Conservation (phyloP, 2,797 vertebrate species). For the Anguilla marmorata region DNA sequence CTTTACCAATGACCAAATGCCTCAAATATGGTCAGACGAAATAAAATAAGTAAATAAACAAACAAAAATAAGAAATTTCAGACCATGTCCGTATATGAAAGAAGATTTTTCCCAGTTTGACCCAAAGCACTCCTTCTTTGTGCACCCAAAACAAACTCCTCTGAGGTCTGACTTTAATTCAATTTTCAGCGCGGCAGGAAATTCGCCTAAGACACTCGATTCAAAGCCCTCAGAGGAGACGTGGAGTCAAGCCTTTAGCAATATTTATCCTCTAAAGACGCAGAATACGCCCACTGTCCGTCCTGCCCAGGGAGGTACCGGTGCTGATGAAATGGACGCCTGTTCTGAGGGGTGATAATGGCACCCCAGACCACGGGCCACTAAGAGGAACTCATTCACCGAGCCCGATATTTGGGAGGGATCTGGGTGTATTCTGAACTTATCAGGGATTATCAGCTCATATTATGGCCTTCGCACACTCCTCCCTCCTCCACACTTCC, state of each 20-base stretch:
- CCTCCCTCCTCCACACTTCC: not conserved
- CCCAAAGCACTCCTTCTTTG: constrained; percentile 38
- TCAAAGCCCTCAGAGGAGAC: constrained; percentile 41
- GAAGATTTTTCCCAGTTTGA: constrained; percentile 21
- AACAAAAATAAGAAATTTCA: not conserved
- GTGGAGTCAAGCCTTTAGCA: constrained; percentile 75
- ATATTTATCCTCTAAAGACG: constrained; percentile 76
- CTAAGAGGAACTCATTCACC: constrained; percentile 61
- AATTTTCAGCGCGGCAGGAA: constrained; percentile 65
- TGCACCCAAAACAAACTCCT: constrained; percentile 48
- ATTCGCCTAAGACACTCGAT: constrained; percentile 62
- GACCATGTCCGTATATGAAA: not conserved
- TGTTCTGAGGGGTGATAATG: constrained; percentile 50
- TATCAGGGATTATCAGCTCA: constrained; percentile 61
- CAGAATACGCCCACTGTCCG: constrained; percentile 76
- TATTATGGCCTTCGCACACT: constrained; percentile 45
- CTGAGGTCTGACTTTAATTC: constrained; percentile 70
- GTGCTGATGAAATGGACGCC: constrained; percentile 61
- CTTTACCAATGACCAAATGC: not conserved
- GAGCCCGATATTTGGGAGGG: constrained; percentile 37
- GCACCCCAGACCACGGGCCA: constrained; percentile 44
- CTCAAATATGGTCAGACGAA: not conserved
- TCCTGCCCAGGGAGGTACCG: constrained; percentile 46
- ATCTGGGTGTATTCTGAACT: constrained; percentile 44
- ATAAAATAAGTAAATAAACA: not conserved